Evolutionary conservation across 2,113 vertebrate species (phyloP).

Genomic region (Sorex fumeus): DNA sequence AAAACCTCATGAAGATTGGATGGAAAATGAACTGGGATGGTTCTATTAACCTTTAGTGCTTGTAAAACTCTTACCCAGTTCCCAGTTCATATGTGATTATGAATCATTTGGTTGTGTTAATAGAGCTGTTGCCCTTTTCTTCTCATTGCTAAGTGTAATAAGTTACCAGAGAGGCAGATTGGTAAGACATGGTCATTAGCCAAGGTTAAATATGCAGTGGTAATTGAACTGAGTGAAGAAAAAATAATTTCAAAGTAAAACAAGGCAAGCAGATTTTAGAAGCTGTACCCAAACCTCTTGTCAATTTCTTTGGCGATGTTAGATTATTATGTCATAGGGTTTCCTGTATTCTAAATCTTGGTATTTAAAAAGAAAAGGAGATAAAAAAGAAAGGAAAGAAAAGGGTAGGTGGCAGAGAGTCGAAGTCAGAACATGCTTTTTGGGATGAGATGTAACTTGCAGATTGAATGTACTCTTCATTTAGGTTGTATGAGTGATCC

Average conservation of each 20-base stretch:
- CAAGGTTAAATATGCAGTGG: constrained; percentile 60
- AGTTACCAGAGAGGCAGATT: constrained; percentile 57
- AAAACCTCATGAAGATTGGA: constrained; percentile 49
- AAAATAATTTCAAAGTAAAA: constrained; percentile 9
- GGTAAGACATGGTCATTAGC: constrained; percentile 2
- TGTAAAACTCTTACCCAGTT: accelerated
- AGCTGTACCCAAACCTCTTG: not conserved
- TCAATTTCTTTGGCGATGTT: not conserved
- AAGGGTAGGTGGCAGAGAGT: too few species aligned
- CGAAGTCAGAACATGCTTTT: not conserved
- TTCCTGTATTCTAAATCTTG: constrained; percentile 46
- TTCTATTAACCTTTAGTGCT: constrained; percentile 59
- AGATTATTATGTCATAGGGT: constrained; percentile 45
- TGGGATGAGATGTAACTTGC: constrained; percentile 63
- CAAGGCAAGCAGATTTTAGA: constrained; percentile 66
- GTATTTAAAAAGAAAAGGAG: not conserved
- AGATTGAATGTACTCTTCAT: constrained; percentile 64
- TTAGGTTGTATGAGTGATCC: constrained; percentile 49
- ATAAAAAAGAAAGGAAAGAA: too few species aligned
- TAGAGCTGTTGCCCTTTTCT: constrained; percentile 75
- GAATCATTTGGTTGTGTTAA: constrained; percentile 76
- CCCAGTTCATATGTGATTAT: constrained; percentile 33
- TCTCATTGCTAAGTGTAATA: constrained; percentile 66
- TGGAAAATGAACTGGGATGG: constrained; percentile 54
- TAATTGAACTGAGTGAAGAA: constrained; percentile 39